Conservation (phyloP, 2,797 vertebrate genomes). For the Masticophis lateralis region DNA sequence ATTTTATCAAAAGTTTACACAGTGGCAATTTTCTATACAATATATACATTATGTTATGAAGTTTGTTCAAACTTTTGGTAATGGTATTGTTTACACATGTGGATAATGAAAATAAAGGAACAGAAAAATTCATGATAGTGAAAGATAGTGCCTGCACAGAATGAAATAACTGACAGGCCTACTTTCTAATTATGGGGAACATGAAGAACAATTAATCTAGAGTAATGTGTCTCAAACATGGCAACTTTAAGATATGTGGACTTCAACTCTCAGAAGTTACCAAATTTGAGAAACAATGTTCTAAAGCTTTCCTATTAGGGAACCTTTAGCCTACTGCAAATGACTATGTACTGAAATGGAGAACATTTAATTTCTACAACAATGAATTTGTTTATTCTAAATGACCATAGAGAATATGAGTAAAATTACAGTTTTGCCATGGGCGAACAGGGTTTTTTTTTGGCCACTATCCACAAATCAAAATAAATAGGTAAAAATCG, state of each 20-base stretch:
- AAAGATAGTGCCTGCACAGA: background rate
- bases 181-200: background rate
- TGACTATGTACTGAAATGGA: background rate
- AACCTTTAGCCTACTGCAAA: background rate
- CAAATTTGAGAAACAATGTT: background rate
- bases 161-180: background rate
- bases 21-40: constrained; percentile 6
- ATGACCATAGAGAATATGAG: background rate
- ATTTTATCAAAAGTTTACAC: constrained; percentile 28
- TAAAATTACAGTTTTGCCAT: background rate
- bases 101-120: background rate
- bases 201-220: background rate
- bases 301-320: background rate
- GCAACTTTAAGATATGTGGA: background rate
- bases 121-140: background rate
- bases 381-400: background rate
- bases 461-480: background rate
- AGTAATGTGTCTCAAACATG: background rate
- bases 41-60: background rate
- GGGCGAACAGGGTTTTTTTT: background rate
- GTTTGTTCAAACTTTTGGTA: background rate
- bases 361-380: background rate
- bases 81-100: background rate
- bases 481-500: background rate
- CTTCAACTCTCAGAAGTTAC: background rate